Conservation (phyloP, 2,888 invertebrate species). For the Syritta pipiens region DNA sequence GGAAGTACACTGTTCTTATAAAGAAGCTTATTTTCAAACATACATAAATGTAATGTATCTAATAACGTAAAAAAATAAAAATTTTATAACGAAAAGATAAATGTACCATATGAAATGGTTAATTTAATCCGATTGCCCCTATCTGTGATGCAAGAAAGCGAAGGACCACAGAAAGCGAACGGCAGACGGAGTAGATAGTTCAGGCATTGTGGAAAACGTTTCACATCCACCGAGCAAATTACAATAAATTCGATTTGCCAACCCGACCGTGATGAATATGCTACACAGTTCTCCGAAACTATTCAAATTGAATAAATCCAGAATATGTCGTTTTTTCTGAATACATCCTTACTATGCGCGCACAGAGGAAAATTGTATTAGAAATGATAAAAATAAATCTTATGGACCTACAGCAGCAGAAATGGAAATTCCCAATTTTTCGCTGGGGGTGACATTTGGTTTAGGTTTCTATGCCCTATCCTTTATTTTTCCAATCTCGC, state of each 20-base stretch:
- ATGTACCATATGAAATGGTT: conserved; percentile 56
- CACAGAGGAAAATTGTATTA: conserved; percentile 74
- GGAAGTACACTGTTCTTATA: too few species aligned
- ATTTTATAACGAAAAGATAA: conserved; percentile 60
- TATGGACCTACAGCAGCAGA: conserved; percentile 62
- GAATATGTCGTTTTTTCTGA: conserved; percentile 30
- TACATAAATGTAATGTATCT: too few species aligned
- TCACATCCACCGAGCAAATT: conserved; percentile 25
- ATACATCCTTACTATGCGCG: conserved; percentile 12
- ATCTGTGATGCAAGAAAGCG: too few species aligned
- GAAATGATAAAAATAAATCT: conserved; percentile 78
- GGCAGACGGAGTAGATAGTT: neutral
- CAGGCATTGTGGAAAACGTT: conserved; percentile 24
- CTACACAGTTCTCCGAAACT: conserved; percentile 22
- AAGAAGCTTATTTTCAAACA: too few species aligned
- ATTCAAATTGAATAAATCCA: conserved; percentile 56
- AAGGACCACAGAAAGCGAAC: conserved; percentile 21
- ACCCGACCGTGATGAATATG: conserved; percentile 48
- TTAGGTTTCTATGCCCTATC: conserved; percentile 15
- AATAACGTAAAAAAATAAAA: conserved; percentile 42
- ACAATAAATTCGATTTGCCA: conserved; percentile 59
- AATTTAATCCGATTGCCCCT: conserved; percentile 63
- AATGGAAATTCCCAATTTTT: conserved; percentile 42
- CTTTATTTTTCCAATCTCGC: conserved; percentile 34
- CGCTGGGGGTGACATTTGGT: conserved; percentile 62